Evolutionary conservation across 2,888 invertebrate genomes (phyloP).

Genomic region (Sinotaia quadrata): DNA sequence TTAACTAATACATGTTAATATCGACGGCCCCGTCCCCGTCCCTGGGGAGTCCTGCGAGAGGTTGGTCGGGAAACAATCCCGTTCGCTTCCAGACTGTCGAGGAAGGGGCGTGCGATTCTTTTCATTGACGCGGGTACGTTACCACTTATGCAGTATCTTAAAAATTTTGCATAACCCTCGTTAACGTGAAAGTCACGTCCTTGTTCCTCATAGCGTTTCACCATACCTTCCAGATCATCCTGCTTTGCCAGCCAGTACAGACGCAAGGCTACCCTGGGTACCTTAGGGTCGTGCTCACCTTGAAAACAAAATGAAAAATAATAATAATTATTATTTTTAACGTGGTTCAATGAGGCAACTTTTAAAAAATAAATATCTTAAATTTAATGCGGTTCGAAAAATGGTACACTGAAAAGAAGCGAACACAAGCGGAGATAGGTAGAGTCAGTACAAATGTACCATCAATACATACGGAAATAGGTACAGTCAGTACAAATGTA

Average conservation of each 20-base stretch:
- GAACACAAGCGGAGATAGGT: too few relatives aligned
- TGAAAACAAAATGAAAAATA: too few relatives aligned
- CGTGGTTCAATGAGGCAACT: too few relatives aligned
- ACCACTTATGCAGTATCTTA: not conserved
- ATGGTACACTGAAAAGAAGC: too few relatives aligned
- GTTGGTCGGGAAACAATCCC: not conserved
- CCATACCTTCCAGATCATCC: not conserved
- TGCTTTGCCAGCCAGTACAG: conserved; percentile 12
- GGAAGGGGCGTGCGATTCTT: not conserved
- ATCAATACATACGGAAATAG: too few relatives aligned
- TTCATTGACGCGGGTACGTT: not conserved
- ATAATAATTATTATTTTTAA: too few relatives aligned
- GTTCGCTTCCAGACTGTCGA: not conserved
- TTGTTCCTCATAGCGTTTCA: not conserved
- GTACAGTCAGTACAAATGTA: too few relatives aligned
- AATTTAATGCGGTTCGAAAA: too few relatives aligned
- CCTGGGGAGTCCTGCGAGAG: not conserved
- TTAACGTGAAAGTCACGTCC: not conserved
- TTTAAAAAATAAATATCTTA: too few relatives aligned
- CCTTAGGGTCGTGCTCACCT: not conserved
- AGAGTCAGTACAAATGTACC: too few relatives aligned
- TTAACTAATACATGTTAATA: too few relatives aligned
- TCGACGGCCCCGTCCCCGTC: too few relatives aligned
- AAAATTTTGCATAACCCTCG: not conserved
- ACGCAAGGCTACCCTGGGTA: not conserved